phyloP scores from a whole-genome alignment of 2,797 vertebrate genomes.

The Arnoldichthys spilopterus region DNA sequence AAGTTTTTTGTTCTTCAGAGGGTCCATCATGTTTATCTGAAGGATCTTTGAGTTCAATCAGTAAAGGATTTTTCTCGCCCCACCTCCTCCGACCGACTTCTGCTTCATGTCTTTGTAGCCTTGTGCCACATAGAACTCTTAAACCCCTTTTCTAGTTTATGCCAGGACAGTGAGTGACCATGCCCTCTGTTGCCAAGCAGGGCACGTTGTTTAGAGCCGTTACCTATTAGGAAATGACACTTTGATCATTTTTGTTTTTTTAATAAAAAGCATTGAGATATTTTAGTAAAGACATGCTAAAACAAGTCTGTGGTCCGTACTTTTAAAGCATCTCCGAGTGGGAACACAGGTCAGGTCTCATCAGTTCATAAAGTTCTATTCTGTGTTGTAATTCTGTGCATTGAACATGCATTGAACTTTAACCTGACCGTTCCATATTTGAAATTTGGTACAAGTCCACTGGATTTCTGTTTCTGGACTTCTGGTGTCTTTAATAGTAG shows the following conservation, averaged over 20 bases:
- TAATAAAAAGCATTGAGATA: too few relatives aligned
- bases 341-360: too few relatives aligned
- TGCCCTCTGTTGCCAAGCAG: slow-evolving; percentile 37
- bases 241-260: not conserved
- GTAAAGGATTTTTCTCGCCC: not conserved
- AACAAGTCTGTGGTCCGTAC: too few relatives aligned
- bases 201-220: not conserved
- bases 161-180: not conserved
- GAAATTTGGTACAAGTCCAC: too few relatives aligned
- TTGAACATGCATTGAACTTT: too few relatives aligned
- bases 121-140: not conserved
- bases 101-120: not conserved
- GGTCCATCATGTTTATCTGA: not conserved
- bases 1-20: not conserved
- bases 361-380: too few relatives aligned
- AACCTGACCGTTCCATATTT: too few relatives aligned
- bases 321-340: too few relatives aligned
- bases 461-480: too few relatives aligned
- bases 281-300: too few relatives aligned
- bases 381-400: too few relatives aligned
- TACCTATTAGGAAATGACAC: not conserved
- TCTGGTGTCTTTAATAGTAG: too few relatives aligned
- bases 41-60: not conserved
- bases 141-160: slow-evolving; percentile 23
- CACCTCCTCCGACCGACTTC: not conserved